Conservation (phyloP, 2,888 invertebrate genomes). For the Crematogaster levior region DNA sequence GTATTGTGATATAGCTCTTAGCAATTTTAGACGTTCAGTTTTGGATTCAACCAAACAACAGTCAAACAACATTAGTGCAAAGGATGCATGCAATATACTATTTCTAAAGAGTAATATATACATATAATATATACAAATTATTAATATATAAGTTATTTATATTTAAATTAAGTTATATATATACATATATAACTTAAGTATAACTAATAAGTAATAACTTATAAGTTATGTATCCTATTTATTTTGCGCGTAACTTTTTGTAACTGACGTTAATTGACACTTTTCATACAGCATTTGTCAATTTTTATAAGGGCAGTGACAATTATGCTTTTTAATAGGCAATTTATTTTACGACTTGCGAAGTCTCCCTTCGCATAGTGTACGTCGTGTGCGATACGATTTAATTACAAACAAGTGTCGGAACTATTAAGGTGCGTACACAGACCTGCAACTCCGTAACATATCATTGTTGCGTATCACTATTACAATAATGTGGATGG, state of each 20-base stretch:
- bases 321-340: conserved; percentile 44
- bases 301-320: conserved; percentile 52
- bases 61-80: conserved; percentile 57
- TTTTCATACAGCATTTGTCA: conserved; percentile 46
- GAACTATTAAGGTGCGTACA: no score
- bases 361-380: background rate
- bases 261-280: conserved; percentile 47
- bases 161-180: conserved; percentile 55
- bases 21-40: conserved; percentile 52
- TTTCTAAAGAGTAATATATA: conserved; percentile 69
- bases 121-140: conserved; percentile 50
- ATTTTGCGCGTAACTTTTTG: conserved; percentile 63
- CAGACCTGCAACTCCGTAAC: no score
- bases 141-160: conserved; percentile 43
- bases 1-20: conserved; percentile 61
- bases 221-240: conserved; percentile 55
- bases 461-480: no score
- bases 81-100: conserved; percentile 67
- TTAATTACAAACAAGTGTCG: conserved; percentile 11
- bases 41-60: conserved; percentile 64
- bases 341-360: conserved; percentile 42
- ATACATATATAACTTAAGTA: conserved; percentile 10
- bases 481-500: no score
- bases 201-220: no score
- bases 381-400: background rate